A percentile compares a stretch with the other conserved stretches of the same genome.
These are phyloP conservation scores for Tetrao urogallus DNA, from an alignment of 2,113 vertebrate species.

Conservation along the genomic window DNA sequence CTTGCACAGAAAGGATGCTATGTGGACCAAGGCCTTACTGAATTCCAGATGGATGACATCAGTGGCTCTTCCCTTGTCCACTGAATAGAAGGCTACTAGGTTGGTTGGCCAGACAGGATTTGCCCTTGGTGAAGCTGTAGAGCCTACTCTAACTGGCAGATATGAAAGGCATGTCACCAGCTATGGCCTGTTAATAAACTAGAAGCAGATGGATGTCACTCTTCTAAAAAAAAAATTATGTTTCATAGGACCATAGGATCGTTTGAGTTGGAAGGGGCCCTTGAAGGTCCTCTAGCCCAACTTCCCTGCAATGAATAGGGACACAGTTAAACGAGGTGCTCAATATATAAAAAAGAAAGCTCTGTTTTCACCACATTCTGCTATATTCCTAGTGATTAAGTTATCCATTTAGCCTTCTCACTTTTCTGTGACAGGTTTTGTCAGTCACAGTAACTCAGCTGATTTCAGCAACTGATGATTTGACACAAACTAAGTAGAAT, in stretches of 20 bases:
- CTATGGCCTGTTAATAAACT: neutral
- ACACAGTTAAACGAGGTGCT: no score
- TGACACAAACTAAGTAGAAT: neutral
- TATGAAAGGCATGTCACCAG: rapidly evolving
- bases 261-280: no score
- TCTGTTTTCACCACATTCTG: neutral
- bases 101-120: no score
- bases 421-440: neutral
- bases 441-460: neutral
- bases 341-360: neutral
- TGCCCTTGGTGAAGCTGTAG: neutral
- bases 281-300: no score
- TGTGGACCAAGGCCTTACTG: no score
- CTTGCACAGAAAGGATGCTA: no score
- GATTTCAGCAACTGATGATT: neutral
- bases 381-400: neutral
- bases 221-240: neutral
- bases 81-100: no score
- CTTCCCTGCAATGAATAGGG: no score
- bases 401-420: neutral
- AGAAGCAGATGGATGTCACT: neutral
- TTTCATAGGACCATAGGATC: no score
- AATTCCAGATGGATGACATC: no score
- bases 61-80: no score
- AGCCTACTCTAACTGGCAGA: neutral